Evolutionary conservation across 2,797 vertebrate genomes (phyloP), one percentile per base, ranked within the genome.

Genomic region (Cyclura pinguis): DNA sequence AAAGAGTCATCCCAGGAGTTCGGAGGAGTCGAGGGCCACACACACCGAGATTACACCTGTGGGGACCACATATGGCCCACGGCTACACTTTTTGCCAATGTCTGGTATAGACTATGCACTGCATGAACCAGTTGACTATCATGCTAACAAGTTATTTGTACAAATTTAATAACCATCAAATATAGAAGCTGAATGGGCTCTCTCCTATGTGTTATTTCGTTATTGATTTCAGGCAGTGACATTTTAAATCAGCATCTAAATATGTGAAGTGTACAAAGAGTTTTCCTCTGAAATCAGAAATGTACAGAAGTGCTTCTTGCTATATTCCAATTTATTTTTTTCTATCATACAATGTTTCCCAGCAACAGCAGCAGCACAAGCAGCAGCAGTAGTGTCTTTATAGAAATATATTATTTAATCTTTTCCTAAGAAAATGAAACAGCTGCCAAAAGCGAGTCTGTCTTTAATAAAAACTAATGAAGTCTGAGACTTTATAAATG

Each of bases 391-490:
- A 2, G 50, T 20, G 38, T 55, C 13, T 1, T 5, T 27, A 64
- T 67, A n/a, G 64, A 13, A 0, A 2, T 22, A 42, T 2, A 4
- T 1, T 2, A 4, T 1, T 13, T 32, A 16, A 2, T 24, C 10
- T 6, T 18, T 69, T 81, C 76, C 72, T 77, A 87, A 77, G 80
- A 52, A 67, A 76, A 89, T 59, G 6, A 52, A 87, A 86, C 77
- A 20, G 0, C n/a, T 86, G 88, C 81, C 88, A 92, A 88, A 92
- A 50, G 62, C 22, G 27, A 4, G 20, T 18, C 72, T 72, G 64
- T n/a, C 78, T 81, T 83, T 80, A 86, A 55, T 91, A 77, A 62
- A n/a, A 90, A 88, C 20, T 9, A 42, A 82, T 32, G 67, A 67
- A 91, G 85, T 6, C 57, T 10, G 72, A 57, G 72, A 55, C 22